Percentiles rank a stretch among this genome's conserved stretches.
phyloP scores from a whole-genome alignment of 2,888 invertebrate species.

The Dryobota labecula region DNA sequence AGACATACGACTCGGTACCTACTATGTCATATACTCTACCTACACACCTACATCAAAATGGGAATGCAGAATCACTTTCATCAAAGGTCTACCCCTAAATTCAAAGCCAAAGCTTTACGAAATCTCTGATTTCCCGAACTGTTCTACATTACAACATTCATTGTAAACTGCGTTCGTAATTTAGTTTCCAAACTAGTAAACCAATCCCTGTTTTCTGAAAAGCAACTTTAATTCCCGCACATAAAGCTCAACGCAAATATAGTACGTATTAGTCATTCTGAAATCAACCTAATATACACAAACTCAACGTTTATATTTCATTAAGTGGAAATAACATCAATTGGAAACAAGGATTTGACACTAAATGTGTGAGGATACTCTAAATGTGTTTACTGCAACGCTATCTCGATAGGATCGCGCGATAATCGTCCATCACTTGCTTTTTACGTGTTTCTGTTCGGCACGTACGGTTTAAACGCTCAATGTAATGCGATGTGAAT shows the following conservation, averaged over 20 bases:
- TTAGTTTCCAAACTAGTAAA: background rate
- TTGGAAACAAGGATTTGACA: background rate
- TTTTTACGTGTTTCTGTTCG: background rate
- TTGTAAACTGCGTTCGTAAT: slow-evolving; percentile 15
- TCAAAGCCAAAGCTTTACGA: slow-evolving; percentile 2
- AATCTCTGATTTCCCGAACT: slow-evolving; percentile 40
- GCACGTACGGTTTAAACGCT: background rate
- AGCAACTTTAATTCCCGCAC: too few relatives aligned
- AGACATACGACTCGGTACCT: background rate
- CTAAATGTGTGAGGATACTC: background rate
- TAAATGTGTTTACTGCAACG: background rate
- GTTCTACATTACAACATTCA: slow-evolving; percentile 28
- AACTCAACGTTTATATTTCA: background rate
- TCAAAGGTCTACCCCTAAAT: background rate
- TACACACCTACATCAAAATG: slow-evolving; percentile 14
- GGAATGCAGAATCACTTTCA: slow-evolving; percentile 14
- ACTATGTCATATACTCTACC: background rate
- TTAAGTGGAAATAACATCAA: too few relatives aligned
- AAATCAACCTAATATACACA: background rate
- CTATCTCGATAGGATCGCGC: background rate
- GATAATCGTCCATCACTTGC: background rate
- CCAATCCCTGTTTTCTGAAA: background rate
- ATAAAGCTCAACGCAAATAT: too few relatives aligned
- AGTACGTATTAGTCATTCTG: background rate
- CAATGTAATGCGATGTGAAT: background rate